Evolutionary conservation across 2,888 invertebrate genomes (phyloP).

Genomic region (Ectemnius cavifrons): DNA sequence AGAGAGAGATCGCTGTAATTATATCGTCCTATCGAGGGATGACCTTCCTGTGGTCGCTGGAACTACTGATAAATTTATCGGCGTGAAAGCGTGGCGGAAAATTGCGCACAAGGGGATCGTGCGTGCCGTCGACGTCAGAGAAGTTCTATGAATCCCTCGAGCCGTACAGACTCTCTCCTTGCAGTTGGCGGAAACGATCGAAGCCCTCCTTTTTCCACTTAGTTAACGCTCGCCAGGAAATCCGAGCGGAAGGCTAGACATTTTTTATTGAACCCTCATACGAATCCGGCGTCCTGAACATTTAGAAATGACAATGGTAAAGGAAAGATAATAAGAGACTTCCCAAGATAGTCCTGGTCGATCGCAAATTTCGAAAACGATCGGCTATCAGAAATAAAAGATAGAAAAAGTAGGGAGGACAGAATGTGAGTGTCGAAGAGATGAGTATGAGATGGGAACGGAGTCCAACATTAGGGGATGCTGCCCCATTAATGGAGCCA

Average conservation of each 20-base stretch:
- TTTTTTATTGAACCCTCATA: conserved; percentile 51
- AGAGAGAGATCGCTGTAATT: background rate
- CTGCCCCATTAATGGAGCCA: conserved; percentile 5
- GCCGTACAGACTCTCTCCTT: conserved; percentile 2
- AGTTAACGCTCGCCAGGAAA: conserved; percentile 45
- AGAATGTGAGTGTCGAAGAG: too few species aligned
- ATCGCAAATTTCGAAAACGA: too few species aligned
- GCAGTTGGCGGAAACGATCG: conserved; percentile 26
- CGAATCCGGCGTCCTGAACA: background rate
- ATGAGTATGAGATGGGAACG: too few species aligned
- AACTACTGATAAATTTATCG: conserved; percentile 31
- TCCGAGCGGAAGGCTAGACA: conserved; percentile 54
- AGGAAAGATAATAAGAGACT: background rate
- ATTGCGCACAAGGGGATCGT: background rate
- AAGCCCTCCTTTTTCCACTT: conserved; percentile 35
- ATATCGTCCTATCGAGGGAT: conserved; percentile 2
- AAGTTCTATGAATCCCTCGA: too few species aligned
- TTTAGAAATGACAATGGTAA: background rate
- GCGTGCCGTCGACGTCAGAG: conserved; percentile 20
- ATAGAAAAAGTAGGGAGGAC: too few species aligned
- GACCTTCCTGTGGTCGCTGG: conserved; percentile 5
- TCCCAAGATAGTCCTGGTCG: too few species aligned
- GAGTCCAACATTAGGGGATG: background rate
- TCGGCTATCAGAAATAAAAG: too few species aligned
- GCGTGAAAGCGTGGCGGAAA: conserved; percentile 11